A percentile compares a stretch with the other conserved stretches of the same genome.
Conservation (phyloP, 2,797 vertebrate genomes). For the Pipistrellus pygmaeus region DNA sequence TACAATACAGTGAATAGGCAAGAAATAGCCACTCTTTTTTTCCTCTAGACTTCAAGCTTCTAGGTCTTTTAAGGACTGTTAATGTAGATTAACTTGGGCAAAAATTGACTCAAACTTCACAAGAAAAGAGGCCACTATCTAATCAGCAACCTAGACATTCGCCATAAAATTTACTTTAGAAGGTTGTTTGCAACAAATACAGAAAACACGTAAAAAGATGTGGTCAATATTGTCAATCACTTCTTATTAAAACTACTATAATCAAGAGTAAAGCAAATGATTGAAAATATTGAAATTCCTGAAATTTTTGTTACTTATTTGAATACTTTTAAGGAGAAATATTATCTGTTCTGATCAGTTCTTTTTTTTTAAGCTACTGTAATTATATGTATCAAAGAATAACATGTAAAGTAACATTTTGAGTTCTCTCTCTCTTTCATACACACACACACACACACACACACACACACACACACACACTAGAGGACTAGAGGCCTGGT, state of each 20-base stretch:
- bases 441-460: too few species aligned
- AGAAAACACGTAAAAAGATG: neutral
- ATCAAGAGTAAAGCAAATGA: neutral
- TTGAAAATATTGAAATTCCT: constrained; percentile 12
- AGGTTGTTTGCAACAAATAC: neutral
- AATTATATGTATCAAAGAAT: neutral
- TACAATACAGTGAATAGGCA: neutral
- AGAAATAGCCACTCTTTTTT: constrained; percentile 8
- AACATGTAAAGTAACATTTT: neutral
- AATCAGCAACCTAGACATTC: neutral
- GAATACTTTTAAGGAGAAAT: constrained; percentile 44
- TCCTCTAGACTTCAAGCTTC: neutral
- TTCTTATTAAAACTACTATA: neutral
- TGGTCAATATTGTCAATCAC: neutral
- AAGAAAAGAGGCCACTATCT: neutral
- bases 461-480: too few species aligned
- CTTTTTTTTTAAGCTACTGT: neutral
- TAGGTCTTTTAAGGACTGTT: neutral
- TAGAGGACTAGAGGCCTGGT: too few species aligned
- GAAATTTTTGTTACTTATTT: constrained; percentile 9
- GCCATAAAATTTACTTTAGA: neutral
- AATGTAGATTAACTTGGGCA: neutral
- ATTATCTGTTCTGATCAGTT: neutral
- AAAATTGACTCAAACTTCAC: neutral
- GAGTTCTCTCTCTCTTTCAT: neutral